Evolutionary conservation across 2,888 invertebrate genomes (phyloP).

Genomic region (Gymnocheta viridis): DNA sequence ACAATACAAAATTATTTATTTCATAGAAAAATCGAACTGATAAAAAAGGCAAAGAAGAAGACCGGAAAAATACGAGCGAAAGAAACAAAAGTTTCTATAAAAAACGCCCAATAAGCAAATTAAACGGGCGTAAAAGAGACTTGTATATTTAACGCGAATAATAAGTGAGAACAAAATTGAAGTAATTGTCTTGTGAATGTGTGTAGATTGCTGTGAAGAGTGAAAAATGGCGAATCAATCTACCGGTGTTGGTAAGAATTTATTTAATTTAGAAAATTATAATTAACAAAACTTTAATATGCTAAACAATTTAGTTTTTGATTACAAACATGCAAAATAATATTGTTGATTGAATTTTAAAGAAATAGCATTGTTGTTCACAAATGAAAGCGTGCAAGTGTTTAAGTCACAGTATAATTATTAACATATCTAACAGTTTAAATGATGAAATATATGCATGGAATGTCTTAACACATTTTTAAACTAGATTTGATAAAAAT

Average conservation of each 20-base stretch:
- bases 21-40: slow-evolving; percentile 60
- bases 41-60: slow-evolving; percentile 45
- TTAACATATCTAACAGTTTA: not conserved
- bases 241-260: slow-evolving; percentile 93
- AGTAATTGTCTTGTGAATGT: slow-evolving; percentile 63
- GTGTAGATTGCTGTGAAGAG: slow-evolving; percentile 68
- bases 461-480: too few species aligned
- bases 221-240: slow-evolving; percentile 91
- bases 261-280: slow-evolving; percentile 40
- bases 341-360: not conserved
- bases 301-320: not conserved
- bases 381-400: slow-evolving; percentile 43
- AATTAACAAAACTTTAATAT: slow-evolving; percentile 7
- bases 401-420: slow-evolving; percentile 46
- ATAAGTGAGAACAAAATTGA: slow-evolving; percentile 57
- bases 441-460: slow-evolving; percentile 4
- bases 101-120: slow-evolving; percentile 63
- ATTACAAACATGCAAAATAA: not conserved
- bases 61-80: slow-evolving; percentile 45
- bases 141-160: slow-evolving; percentile 39
- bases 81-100: slow-evolving; percentile 41
- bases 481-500: not conserved
- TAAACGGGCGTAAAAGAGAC: slow-evolving; percentile 51
- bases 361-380: not conserved
- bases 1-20: not conserved